A percentile compares a stretch with the other conserved stretches of the same genome.
phyloP scores from a whole-genome alignment of 2,888 invertebrate species.

The Allophyes oxyacanthae region DNA sequence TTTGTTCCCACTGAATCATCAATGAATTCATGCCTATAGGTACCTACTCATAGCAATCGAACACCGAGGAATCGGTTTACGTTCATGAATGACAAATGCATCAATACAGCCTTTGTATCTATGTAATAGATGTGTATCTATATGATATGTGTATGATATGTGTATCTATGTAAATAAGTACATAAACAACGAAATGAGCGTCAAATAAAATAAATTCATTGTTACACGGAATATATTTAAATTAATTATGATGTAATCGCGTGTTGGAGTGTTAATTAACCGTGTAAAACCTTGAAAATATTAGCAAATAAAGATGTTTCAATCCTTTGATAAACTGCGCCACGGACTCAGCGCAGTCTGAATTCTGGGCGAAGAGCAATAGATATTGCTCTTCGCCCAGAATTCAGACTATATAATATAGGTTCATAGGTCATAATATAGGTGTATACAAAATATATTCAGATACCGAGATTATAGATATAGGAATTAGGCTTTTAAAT shows the following conservation, averaged over 20 bases:
- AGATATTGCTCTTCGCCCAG: too few species aligned
- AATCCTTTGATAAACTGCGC: background rate
- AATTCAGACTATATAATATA: too few species aligned
- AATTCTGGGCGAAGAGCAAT: too few species aligned
- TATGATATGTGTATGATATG: too few species aligned
- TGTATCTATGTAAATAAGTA: constrained; percentile 20
- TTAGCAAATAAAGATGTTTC: constrained; percentile 5
- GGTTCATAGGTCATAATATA: too few species aligned
- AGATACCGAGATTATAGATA: too few species aligned
- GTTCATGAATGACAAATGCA: constrained; percentile 34
- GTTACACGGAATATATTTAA: constrained; percentile 32
- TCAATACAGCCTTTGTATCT: background rate
- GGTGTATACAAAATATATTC: too few species aligned
- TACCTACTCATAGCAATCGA: constrained; percentile 11
- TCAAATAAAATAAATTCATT: background rate
- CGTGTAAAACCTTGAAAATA: constrained; percentile 15
- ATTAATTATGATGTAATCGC: constrained; percentile 35
- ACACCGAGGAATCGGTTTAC: constrained; percentile 21
- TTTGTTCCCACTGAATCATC: constrained; percentile 30
- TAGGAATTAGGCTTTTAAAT: too few species aligned
- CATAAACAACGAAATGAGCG: constrained; percentile 8
- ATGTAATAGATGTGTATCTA: too few species aligned
- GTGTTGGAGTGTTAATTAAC: background rate
- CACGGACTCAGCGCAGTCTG: too few species aligned
- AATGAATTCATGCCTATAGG: constrained; percentile 10